Conservation (phyloP, 2,888 invertebrate species). For the Argyresthia goedartella region DNA sequence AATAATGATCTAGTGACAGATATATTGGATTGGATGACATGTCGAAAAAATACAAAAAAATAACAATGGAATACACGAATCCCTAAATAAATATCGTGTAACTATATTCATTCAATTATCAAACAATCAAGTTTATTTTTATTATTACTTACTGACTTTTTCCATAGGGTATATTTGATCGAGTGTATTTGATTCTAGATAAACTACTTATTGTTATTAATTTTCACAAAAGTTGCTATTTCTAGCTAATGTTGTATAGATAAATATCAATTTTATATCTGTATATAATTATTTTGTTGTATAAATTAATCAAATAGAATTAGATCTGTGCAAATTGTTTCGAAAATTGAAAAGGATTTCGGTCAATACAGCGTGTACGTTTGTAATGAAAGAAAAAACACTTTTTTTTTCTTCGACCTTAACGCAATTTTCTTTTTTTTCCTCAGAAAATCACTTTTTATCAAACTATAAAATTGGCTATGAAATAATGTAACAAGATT, state of each 20-base stretch:
- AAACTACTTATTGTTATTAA: conserved; percentile 53
- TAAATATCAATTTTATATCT: conserved; percentile 64
- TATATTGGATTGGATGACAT: neutral
- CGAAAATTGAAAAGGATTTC: conserved; percentile 12
- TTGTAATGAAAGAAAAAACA: too few species aligned
- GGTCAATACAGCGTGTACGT: neutral
- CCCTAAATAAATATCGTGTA: neutral
- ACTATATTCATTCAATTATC: conserved; percentile 4
- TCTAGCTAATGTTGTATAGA: conserved; percentile 48
- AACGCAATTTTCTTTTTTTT: too few species aligned
- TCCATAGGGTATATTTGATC: conserved; percentile 10
- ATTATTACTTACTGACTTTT: conserved; percentile 17
- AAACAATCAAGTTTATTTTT: neutral
- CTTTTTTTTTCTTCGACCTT: too few species aligned
- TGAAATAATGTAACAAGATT: neutral
- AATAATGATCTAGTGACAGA: conserved; percentile 1
- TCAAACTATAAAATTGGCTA: conserved; percentile 11
- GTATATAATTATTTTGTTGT: conserved; percentile 60
- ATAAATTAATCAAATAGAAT: conserved; percentile 58
- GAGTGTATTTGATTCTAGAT: conserved; percentile 15
- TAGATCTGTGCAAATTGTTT: conserved; percentile 46
- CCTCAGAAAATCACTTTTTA: too few species aligned
- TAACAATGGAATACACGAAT: neutral
- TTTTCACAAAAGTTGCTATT: conserved; percentile 40
- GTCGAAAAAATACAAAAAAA: neutral